Evolutionary conservation across 2,888 invertebrate genomes (phyloP), one percentile per base, ranked within the genome.

Genomic region (Chorisops tibialis): DNA sequence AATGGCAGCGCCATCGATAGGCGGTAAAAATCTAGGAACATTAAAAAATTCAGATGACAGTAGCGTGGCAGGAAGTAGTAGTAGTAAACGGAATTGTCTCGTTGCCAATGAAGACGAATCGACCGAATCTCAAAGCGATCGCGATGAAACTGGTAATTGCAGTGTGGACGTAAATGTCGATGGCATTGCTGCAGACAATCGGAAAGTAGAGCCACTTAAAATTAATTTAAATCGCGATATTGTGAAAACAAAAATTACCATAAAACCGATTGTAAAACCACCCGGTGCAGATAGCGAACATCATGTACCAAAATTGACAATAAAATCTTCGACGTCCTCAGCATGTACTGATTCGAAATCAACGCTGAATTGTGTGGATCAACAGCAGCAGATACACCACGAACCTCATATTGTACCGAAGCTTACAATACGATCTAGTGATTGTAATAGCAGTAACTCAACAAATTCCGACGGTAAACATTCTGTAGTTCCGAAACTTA

Each of bases 191-290:
- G 35, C 39, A 45, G 65, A 67, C 38, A 62, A 52, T 30, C 72
- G 78, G 41, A 77, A 77, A 67, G 79, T 79, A 5, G 78, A 79
- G 63, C 79, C 79, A n/a, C 68, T 79, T 39, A 78, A 78, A 66
- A 79, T 79, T 5, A 79, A 79, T 64, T 67, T 79, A 49, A 73
- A 68, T 61, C 70, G 70, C 21, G 70, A 71, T 47, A 39, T 61
- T 21, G 37, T 63, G 12, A 45, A 63, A 54, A 50, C 67, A 6
- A 76, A 75, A 67, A 71, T 76, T 14, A 76, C 70, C 21, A 75
- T 76, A 18, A 72, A 75, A 61, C 73, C 75, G 9, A 71, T 76
- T 51, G 45, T 71, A 14, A 72, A 72, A 56, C 72, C 37, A 38
- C 4, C 38, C 5, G 6, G 22, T 16, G 3, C 19, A 12, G 56